Base-by-base conservation (phyloP, 2,113 vertebrate species). In the Indri indri region DNA sequence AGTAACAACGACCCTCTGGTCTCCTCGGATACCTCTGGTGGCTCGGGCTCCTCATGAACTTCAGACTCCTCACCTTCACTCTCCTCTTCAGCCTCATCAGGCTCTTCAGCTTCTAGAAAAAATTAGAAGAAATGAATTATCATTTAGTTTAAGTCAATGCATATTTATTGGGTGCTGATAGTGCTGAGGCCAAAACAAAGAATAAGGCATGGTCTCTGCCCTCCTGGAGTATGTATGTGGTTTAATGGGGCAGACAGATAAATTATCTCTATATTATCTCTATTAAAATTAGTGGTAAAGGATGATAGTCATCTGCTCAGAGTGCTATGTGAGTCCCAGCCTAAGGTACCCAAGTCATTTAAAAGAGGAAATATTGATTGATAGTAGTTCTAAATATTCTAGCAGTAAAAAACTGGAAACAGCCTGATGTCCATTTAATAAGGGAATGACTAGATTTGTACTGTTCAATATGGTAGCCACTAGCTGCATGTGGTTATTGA, bases 1-100 rank as follows among this genome's bases (percentile, higher is more conserved):
- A n/a, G 8, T 91, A 96, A 30, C 10, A n/a, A n/a, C n/a, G 61
- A 61, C 4, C 0, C 73, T 59, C 32, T n/a, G 25, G 45, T 32
- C 25, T 93, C 73, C 16, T 94, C n/a, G 0, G 47, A 6, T 5
- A 63, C 17, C 12, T 96, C 95, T 13, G 34, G 17, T 13, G 2
- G 16, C 54, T 97, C 97, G n/a, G 88, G 2, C 7, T 52, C 83
- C 76, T 95, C 88, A 0, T 34, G 92, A 54, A 7, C 27, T 34
- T 97, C 86, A 40, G 17, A 14, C 2, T 90, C 96, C 2, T 98
- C 93, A 17, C 14, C 89, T 45, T 97, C 96, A 8, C 34, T 8
- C 32, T 96, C 93, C 8, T 94, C 92, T 5, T 93, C 96, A n/a
- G 27, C 50, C 32, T 97, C 93, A 12, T 95, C 88, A 34, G 12